Evolutionary conservation across 2,113 vertebrate genomes (phyloP), one percentile per base, ranked within the genome.

Genomic region (Uria lomvia): DNA sequence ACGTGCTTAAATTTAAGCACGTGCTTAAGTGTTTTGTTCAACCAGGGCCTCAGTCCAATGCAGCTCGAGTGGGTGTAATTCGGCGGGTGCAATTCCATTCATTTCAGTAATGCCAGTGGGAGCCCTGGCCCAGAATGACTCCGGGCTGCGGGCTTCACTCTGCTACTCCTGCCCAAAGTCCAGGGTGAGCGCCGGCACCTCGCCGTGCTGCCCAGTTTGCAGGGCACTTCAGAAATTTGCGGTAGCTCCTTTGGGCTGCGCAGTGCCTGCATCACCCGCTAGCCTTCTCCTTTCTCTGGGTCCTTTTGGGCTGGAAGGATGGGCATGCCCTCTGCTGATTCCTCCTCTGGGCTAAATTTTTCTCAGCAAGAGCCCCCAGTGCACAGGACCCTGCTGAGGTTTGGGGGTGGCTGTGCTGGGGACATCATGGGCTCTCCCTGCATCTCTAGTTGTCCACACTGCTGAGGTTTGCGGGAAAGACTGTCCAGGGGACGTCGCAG

Each of bases 1-100:
- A 60, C 76, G 58, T 80, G 94, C 93, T 97, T 95, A 96, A 91
- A 95, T 77, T 88, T 93, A 91, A 96, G 90, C 86, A 74, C 6
- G 38, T 86, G 88, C 67, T 96, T 93, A 84, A 96, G 92, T 82
- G 89, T 93, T 96, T 96, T 97, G 86, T 92, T 96, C 91, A 58
- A 23, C 63, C 60, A 65, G 50, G 29, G 45, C 60, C 79, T 74
- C 85, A 62, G 4, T 65, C 56, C 65, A n/a, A 9, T 21, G 62
- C 58, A 85, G 42, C 52, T 32, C 1, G 6, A 93, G 83, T 80
- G 90, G 70, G 74, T 83, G 94, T 75, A 88, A 83, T 91, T 89
- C 1, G 0, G 74, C 0, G 4, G 74, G 73, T 47, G 80, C 70
- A 75, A 94, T 96, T 96, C 89, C 91, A 91, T 89, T 96, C 81